A percentile compares a stretch with the other conserved stretches of the same genome.
Conservation (phyloP, 2,113 vertebrate species). For the Rynchops niger region DNA sequence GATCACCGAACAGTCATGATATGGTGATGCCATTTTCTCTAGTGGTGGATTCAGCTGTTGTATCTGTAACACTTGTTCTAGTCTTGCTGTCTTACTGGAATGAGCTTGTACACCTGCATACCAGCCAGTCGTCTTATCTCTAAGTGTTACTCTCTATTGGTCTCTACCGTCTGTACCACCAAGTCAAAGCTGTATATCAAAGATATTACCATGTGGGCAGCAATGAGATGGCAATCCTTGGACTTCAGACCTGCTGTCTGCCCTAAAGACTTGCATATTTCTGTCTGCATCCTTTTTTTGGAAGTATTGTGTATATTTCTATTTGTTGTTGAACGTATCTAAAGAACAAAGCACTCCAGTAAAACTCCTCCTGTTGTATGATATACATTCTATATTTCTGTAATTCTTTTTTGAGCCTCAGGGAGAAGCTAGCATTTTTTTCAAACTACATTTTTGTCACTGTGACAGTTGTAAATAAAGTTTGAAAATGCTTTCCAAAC, state of each 20-base stretch:
- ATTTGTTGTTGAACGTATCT: slow-evolving; percentile 75
- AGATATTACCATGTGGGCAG: slow-evolving; percentile 34
- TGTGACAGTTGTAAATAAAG: slow-evolving; percentile 89
- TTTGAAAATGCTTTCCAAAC: slow-evolving; percentile 87
- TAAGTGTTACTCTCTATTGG: slow-evolving; percentile 66
- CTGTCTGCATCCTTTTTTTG: slow-evolving; percentile 62
- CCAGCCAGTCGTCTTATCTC: slow-evolving; percentile 59
- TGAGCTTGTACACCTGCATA: slow-evolving; percentile 75
- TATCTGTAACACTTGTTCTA: slow-evolving; percentile 64
- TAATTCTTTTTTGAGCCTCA: slow-evolving; percentile 87
- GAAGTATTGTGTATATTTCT: slow-evolving; percentile 81
- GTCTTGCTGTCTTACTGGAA: slow-evolving; percentile 73
- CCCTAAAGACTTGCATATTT: slow-evolving; percentile 65
- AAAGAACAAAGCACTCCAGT: slow-evolving; percentile 80
- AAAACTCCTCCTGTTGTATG: slow-evolving; percentile 79
- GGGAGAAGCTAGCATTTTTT: slow-evolving; percentile 87
- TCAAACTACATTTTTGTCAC: slow-evolving; percentile 85
- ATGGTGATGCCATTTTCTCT: slow-evolving; percentile 61
- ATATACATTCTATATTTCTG: slow-evolving; percentile 84
- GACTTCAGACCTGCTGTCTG: slow-evolving; percentile 61
- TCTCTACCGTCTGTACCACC: slow-evolving; percentile 48
- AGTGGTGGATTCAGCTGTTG: slow-evolving; percentile 58
- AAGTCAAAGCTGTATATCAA: slow-evolving; percentile 61
- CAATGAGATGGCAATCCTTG: slow-evolving; percentile 48
- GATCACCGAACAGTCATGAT: slow-evolving; percentile 1